Percentiles rank a stretch among this genome's conserved stretches.
Conservation (phyloP, 2,113 vertebrate genomes). For the Trichomycterus rosablanca region DNA sequence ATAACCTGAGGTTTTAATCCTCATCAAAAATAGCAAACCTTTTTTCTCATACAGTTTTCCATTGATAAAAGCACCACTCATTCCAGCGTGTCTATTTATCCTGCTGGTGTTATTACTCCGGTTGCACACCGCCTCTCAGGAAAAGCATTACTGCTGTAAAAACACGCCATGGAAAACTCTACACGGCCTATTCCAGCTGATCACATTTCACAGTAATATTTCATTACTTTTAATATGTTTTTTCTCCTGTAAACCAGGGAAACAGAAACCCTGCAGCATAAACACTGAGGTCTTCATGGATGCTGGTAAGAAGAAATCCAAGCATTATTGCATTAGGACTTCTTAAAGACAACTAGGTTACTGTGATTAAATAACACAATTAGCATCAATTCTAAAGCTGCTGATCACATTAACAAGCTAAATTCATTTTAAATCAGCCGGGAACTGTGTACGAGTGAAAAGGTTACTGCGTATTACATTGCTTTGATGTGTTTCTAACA, state of each 20-base stretch:
- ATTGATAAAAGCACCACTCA: too few relatives aligned
- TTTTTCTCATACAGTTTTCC: too few relatives aligned
- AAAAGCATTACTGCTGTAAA: background rate
- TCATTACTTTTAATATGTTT: background rate
- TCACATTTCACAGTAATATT: background rate
- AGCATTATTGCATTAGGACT: slow-evolving; percentile 7
- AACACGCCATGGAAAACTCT: background rate
- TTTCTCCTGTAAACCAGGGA: background rate
- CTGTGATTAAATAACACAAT: slow-evolving; percentile 21
- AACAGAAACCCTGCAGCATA: background rate
- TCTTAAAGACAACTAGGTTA: slow-evolving; percentile 31
- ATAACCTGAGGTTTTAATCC: too few relatives aligned
- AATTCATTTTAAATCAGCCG: slow-evolving; percentile 11
- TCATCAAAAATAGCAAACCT: too few relatives aligned
- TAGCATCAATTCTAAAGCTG: slow-evolving; percentile 17
- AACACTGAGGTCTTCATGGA: background rate
- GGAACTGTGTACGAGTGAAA: background rate
- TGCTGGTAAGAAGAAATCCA: background rate
- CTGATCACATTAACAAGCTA: background rate
- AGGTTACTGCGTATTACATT: background rate
- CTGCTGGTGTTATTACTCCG: too few relatives aligned
- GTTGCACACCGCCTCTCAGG: background rate
- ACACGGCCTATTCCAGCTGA: background rate
- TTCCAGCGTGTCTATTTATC: too few relatives aligned
- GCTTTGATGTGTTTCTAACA: background rate